These are phyloP conservation scores for Pagrus major DNA, from an alignment of 2,113 vertebrate species.

Conservation along the genomic window DNA sequence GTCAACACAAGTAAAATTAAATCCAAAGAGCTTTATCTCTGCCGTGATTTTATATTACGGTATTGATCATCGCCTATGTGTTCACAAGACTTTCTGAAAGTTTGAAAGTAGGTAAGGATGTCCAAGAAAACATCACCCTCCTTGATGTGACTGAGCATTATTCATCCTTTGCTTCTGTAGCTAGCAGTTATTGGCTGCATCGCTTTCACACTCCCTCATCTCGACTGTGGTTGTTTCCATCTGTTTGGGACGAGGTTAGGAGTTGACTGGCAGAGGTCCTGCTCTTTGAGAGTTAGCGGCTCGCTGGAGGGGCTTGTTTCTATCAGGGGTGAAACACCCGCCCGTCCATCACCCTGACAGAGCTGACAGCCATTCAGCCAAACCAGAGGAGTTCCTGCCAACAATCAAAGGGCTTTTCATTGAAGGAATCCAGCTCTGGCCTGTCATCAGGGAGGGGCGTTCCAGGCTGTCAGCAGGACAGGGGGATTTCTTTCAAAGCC, in stretches of 20 bases:
- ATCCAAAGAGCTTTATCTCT: background rate
- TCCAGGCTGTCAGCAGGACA: constrained; percentile 60
- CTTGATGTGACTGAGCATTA: background rate
- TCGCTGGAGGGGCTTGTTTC: constrained; percentile 77
- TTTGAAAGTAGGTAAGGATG: background rate
- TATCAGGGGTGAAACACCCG: constrained; percentile 78
- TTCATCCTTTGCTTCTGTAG: constrained; percentile 16
- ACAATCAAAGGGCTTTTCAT: constrained; percentile 82
- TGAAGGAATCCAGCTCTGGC: constrained; percentile 80
- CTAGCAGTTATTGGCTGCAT: constrained; percentile 6
- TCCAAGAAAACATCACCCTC: background rate
- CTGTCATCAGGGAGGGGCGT: constrained; percentile 74
- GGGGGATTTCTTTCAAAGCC: constrained; percentile 1
- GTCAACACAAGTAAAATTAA: background rate
- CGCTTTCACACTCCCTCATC: constrained; percentile 38
- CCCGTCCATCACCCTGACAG: constrained; percentile 80
- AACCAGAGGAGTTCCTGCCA: constrained; percentile 78
- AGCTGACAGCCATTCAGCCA: constrained; percentile 82
- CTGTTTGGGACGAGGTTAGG: constrained; percentile 72
- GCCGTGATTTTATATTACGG: constrained; percentile 8
- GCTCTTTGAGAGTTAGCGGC: constrained; percentile 73
- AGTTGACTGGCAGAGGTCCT: constrained; percentile 82
- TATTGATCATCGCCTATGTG: background rate
- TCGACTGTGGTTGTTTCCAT: constrained; percentile 71
- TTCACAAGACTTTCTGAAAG: background rate